These are phyloP conservation scores for Bombus waltoni DNA, from an alignment of 1,140 invertebrate genomes.

Conservation along the genomic window DNA sequence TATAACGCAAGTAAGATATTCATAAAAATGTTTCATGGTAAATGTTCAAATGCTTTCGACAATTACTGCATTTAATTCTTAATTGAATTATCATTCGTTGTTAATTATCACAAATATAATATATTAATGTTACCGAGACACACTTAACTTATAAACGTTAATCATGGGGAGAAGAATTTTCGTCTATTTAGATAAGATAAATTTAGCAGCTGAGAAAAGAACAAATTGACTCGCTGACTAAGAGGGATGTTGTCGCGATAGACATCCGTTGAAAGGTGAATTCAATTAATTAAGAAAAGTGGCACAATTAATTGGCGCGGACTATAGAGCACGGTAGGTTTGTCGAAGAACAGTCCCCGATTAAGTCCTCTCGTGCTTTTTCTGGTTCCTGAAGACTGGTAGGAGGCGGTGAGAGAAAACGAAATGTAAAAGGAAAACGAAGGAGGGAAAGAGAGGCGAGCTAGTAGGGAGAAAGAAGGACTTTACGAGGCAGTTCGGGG, in stretches of 20 bases:
- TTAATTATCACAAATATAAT: not conserved
- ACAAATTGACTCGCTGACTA: constrained; percentile 44
- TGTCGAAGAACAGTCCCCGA: constrained; percentile 53
- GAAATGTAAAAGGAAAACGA: constrained; percentile 46
- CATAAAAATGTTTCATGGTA: no score
- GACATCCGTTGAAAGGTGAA: constrained; percentile 62
- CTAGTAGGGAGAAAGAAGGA: constrained; percentile 45
- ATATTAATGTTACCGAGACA: not conserved
- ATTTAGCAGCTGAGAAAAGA: not conserved
- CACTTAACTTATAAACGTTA: not conserved
- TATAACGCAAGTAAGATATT: no score
- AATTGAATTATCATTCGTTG: not conserved
- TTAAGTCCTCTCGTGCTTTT: constrained; percentile 63
- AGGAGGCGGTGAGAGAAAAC: constrained; percentile 41
- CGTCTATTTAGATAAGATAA: not conserved
- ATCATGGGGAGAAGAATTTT: not conserved
- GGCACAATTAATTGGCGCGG: constrained; percentile 70
- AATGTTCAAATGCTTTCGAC: not conserved
- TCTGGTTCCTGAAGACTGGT: constrained; percentile 43
- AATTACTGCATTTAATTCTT: not conserved
- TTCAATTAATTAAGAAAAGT: constrained; percentile 76
- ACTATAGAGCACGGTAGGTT: constrained; percentile 32
- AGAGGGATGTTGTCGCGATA: constrained; percentile 47
- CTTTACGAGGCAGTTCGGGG: constrained; percentile 74
- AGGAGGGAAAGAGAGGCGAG: constrained; percentile 46